Evolutionary conservation across 2,888 invertebrate genomes (phyloP).

Genomic region (Orthonevra nobilis): DNA sequence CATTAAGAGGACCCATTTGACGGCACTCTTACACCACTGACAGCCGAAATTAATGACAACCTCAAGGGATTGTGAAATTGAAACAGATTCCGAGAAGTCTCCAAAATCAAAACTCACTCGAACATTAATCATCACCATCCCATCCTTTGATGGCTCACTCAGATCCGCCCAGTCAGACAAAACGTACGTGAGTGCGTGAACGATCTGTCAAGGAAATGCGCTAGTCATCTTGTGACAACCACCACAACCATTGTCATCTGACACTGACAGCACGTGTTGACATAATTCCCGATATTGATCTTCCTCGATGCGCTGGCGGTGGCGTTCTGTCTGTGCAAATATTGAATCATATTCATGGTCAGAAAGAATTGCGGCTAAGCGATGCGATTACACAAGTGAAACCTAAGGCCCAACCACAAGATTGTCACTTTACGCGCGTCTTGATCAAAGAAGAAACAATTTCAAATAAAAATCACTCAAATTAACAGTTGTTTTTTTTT

Average conservation of each 20-base stretch:
- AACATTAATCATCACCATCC: not conserved
- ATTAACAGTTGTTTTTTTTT: constrained; percentile 29
- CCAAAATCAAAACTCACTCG: constrained; percentile 32
- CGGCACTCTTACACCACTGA: constrained; percentile 15
- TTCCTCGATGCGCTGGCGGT: constrained; percentile 18
- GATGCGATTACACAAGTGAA: constrained; percentile 55
- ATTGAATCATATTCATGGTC: constrained; percentile 65
- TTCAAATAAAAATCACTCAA: too few species aligned
- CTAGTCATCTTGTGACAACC: constrained; percentile 61
- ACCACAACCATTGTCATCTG: constrained; percentile 24
- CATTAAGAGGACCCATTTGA: too few species aligned
- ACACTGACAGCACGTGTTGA: constrained; percentile 43
- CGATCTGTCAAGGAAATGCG: constrained; percentile 44
- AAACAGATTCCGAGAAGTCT: constrained; percentile 26
- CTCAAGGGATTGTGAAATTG: not conserved
- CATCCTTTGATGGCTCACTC: constrained; percentile 28
- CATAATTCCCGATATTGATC: constrained; percentile 63
- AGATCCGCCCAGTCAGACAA: constrained; percentile 9
- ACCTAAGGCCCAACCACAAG: constrained; percentile 1
- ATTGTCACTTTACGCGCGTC: not conserved
- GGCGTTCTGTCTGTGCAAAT: constrained; percentile 30
- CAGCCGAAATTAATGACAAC: constrained; percentile 35
- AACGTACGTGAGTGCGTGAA: constrained; percentile 25
- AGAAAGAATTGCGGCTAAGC: too few species aligned
- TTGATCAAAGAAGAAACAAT: not conserved